Evolutionary conservation across 2,113 vertebrate genomes (phyloP).

Genomic region (Muntiacus muntjak): DNA sequence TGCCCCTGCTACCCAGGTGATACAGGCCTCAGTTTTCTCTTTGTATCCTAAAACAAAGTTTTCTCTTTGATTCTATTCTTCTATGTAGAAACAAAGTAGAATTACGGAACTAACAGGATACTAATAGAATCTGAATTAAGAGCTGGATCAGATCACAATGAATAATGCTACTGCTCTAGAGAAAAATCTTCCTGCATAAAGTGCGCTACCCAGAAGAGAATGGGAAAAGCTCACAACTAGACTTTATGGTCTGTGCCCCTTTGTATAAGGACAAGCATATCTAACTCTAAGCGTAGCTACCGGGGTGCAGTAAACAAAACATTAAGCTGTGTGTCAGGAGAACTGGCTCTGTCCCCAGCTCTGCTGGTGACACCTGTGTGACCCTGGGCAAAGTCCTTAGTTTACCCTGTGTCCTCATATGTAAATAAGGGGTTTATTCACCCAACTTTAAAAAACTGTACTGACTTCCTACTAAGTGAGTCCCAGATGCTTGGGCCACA

Average conservation of each 20-base stretch:
- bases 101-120: background rate
- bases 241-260: background rate
- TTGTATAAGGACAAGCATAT: background rate
- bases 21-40: background rate
- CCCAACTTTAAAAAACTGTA: background rate
- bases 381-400: background rate
- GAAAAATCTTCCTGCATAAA: background rate
- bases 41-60: background rate
- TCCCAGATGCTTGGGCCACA: background rate
- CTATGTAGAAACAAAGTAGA: background rate
- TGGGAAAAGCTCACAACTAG: background rate
- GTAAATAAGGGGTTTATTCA: background rate
- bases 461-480: background rate
- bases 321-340: background rate
- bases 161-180: background rate
- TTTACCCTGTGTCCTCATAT: background rate
- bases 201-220: background rate
- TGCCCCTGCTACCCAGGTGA: accelerated
- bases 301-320: background rate
- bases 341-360: background rate
- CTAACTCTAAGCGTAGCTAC: background rate
- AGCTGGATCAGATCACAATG: background rate
- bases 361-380: background rate
- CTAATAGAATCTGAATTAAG: background rate
- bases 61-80: background rate